Base-by-base conservation (phyloP, 2,113 vertebrate species). In the Balaenoptera acutorostrata region DNA sequence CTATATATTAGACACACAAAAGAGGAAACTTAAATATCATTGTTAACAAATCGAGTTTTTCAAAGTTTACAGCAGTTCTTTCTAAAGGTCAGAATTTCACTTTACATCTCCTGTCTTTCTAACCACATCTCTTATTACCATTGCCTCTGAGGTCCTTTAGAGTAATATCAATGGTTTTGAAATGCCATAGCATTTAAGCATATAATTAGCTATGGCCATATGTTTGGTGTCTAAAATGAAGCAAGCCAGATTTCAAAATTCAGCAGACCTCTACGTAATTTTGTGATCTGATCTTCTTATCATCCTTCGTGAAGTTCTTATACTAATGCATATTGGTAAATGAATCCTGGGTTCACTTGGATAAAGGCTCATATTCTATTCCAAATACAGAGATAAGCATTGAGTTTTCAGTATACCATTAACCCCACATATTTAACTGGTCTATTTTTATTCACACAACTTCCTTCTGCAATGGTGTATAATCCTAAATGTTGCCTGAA, bases 121-220 rank as follows among this genome's bases (percentile, higher is more conserved):
- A 74, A 88, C 2, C 55, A 92, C 21, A 23, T 93, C 72, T n/a
- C 74, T 55, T 91, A 80, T 31, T 71, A 64, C 41, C 31, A 29
- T 36, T 29, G 29, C 31, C 71, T 81, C 84, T 63, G n/a, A 82
- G 46, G 15, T 82, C 12, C 82, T 93, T 91, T 12, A 86, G 68
- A 96, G 57, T 74, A 82, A 94, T 75, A 90, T 57, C n/a, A 81
- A 82, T 6, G 36, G 80, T 90, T 97, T 77, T 94, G 36, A 96
- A 96, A 95, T 31, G 39, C 18, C 23, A 59, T 41, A 88, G 44
- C 75, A 88, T 94, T 95, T 95, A 85, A 93, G 61, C 17, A 88
- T 49, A 64, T 77, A 95, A 94, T 92, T 96, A 95, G 75, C n/a
- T 46, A 91, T 52, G 23, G 61, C 80, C 83, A 96, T 88, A 93